Base-by-base conservation (phyloP, 2,888 invertebrate species). In the Lasioglossum leucozonium region DNA sequence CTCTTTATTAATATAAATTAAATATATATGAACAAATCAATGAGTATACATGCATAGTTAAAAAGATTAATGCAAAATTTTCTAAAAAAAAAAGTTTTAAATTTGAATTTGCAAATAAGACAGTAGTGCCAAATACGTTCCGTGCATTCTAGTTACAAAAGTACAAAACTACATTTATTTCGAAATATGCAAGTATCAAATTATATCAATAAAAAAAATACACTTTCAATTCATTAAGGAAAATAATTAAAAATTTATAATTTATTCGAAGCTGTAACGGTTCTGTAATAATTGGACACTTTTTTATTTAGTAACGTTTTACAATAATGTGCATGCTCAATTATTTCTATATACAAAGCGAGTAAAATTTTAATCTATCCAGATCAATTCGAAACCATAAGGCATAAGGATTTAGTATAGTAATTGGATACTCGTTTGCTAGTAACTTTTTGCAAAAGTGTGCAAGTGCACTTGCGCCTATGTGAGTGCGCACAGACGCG, bases 241-340 rank as follows among this genome's bases (percentile, higher is more conserved):
- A 16, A 30, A 16, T 13, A 62, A 30, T 30, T 62, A 2, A 0
- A 30, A 16, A 62, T 16, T 62, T 16, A 62, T 18, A 16, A 62
- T 62, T 62, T 16, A 62, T 62, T 62, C 18, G 18, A 62, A 62
- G 18, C 30, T 18, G 0, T 62, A 30, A 30, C 30, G 30, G 18
- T 62, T 34, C 11, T 55, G 1, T 62, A 6, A 30, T 62, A 62
- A 62, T 34, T 34, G 8, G n/a, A 30, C 30, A 16, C 8, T 18
- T 8, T 26, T 79, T 76, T 73, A 72, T 72, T 84, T 79, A 84
- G 84, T 84, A 84, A 85, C 79, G 72, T 85, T 84, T 85, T 65
- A 47, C 44, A 84, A 77, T 40, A 73, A 22, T 69, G 8, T 30
- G 26, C 58, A 55, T n/a, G 11, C 10, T 55, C n/a, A 55, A 80